These are phyloP conservation scores for Polypterus senegalus DNA, from an alignment of 2,113 vertebrate species.

Conservation along the genomic window DNA sequence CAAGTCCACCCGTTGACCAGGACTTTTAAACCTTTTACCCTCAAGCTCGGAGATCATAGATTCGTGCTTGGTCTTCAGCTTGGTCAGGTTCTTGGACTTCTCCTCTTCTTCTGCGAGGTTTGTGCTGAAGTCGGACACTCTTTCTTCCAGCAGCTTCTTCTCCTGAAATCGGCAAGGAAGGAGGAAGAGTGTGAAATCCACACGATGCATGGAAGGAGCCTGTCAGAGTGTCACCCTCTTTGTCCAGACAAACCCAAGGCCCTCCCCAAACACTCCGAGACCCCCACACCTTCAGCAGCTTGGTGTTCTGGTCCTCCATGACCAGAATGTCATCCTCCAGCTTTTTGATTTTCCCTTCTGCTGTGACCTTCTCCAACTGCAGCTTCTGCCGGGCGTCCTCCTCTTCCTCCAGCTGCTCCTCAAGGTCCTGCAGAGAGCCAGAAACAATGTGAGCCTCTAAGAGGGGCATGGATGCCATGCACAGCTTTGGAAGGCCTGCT, in stretches of 20 bases:
- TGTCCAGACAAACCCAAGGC: not conserved
- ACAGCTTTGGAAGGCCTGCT: no score
- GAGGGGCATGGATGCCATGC: not conserved
- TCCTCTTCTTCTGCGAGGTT: constrained; percentile 91
- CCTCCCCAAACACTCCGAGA: not conserved
- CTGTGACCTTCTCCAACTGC: constrained; percentile 73
- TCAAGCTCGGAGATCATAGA: constrained; percentile 95
- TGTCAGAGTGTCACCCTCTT: no score
- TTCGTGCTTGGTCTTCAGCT: constrained; percentile 87
- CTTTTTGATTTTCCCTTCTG: constrained; percentile 84
- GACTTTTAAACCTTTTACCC: constrained; percentile 37
- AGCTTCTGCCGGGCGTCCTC: constrained; percentile 77
- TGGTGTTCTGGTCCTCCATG: constrained; percentile 86
- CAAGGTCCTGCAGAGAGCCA: constrained; percentile 55
- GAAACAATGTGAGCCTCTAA: constrained; percentile 47
- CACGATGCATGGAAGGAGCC: no score
- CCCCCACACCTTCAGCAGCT: constrained; percentile 65
- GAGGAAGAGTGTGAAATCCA: not conserved
- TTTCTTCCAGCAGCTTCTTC: constrained; percentile 78
- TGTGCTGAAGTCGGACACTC: constrained; percentile 71
- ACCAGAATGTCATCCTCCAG: constrained; percentile 79
- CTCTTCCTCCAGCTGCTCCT: constrained; percentile 70
- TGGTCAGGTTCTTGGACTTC: constrained; percentile 85
- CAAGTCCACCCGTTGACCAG: no score
- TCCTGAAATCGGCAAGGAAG: constrained; percentile 46